Base-by-base conservation (phyloP, 1,140 invertebrate genomes). In the Apis mellifera region DNA sequence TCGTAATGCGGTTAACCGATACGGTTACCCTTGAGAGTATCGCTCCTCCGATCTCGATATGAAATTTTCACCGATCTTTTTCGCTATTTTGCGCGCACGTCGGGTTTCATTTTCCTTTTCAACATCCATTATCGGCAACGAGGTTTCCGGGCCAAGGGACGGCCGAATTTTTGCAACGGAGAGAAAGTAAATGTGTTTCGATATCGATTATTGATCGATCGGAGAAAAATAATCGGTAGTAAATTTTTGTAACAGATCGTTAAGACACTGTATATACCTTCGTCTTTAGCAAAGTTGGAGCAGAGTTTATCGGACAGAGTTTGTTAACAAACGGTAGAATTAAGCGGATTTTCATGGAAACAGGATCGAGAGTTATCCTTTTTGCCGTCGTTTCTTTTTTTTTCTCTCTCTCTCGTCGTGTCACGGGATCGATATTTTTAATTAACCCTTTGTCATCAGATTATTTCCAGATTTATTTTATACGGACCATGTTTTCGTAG, bases 1-100 rank as follows among this genome's bases (percentile, higher is more conserved):
- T 81, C 78, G 78, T 52, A 52, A 42, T 48, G 59, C 78, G 78
- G 60, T 65, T 64, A 26, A 42, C 50, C 52, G 70, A 42, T 71
- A 17, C 70, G 52, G 52, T 15, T 62, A 64, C 62, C 78, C 78
- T 81, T 59, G 19, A 75, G 78, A 15, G 52, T 57, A 57, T 75
- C 62, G 72, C 59, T 79, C 21, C n/a, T 23, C 62, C 62, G 52
- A 65, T 75, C 75, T 13, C 52, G 21, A n/a, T 48, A 66, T 66
- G 52, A 81, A 68, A 81, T 52, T 81, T 81, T 4, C 9, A 1
- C 17, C 19, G 7, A 42, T 42, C 32, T 42, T 42, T n/a, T 7
- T 7, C 32, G 4, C 32, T 42, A 42, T 42, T 42, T 42, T 7
- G 32, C 32, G 32, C 0, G 4, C 0, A 42, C 5, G 64, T 15